phyloP scores from a whole-genome alignment of 2,113 vertebrate genomes.

The Capricornis sumatraensis region DNA sequence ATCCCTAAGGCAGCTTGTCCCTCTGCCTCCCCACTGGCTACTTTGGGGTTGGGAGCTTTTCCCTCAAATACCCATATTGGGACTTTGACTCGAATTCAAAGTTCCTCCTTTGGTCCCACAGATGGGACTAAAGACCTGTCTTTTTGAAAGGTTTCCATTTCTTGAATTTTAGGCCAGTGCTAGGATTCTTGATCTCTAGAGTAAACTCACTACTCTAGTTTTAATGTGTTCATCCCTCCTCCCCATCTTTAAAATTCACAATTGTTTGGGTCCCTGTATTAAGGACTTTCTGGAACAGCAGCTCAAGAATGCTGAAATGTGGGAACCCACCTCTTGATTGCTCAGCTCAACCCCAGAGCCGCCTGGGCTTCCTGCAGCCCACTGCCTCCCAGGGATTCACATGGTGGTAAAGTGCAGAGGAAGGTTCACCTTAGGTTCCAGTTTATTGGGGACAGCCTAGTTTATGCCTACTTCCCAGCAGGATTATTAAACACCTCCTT shows the following conservation, averaged over 20 bases:
- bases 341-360: not conserved
- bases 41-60: not conserved
- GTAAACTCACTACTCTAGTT: not conserved
- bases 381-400: not conserved
- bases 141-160: not conserved
- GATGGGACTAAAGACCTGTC: not conserved
- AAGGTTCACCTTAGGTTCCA: not conserved
- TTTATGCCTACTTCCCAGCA: not conserved
- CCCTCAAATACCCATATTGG: not conserved
- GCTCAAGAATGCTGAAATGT: not conserved
- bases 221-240: not conserved
- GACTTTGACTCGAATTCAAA: not conserved
- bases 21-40: not conserved
- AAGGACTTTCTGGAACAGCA: not conserved
- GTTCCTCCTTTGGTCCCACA: not conserved
- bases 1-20: not conserved
- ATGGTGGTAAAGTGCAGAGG: accelerated
- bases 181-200: not conserved
- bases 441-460: not conserved
- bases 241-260: not conserved
- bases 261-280: not conserved
- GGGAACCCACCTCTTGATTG: not conserved
- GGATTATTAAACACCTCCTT: not conserved
- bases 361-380: not conserved
- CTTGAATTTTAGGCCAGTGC: not conserved